Evolutionary conservation across 2,113 vertebrate genomes (phyloP), one percentile per base, ranked within the genome.

Genomic region (Stigmatopora argus): DNA sequence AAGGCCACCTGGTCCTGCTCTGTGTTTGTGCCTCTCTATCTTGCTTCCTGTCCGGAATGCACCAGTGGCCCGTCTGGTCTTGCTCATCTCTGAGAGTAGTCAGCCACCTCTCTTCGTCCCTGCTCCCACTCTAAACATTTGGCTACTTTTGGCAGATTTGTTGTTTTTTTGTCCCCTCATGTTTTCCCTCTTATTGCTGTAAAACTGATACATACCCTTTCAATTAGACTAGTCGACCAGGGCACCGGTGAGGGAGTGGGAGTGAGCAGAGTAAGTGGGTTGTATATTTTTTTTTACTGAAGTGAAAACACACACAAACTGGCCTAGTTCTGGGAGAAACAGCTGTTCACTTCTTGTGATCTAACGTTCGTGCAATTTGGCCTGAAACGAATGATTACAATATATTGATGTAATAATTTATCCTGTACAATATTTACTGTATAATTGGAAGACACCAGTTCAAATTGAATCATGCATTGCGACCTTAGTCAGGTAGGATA

Each of bases 231-330:
- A 58, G 73, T 64, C 60, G 63, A 75, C 69, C 78, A 64, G 72
- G 79, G 68, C 62, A 66, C 81, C 74, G 68, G 73, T 79, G 77
- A 83, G 80, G 78, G 82, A 82, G 84, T 79, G 74, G 78, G 80
- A 74, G 72, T 72, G 76, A 80, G 71, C 74, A 41, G 69, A 81
- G 82, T 87, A 87, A 88, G 86, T 89, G 84, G 76, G 79, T 81
- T 90, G 87, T 89, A 89, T 89, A 88, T 89, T 90, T 89, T 88
- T n/a, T 31, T 89, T 87, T 86, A 87, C 83, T 67, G 55, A 80
- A 87, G 78, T 86, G 82, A 87, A 90, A 88, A 88, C 87, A 87
- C 83, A 87, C 83, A 88, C 81, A 86, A 84, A 79, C 80, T 76
- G 78, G 80, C 70, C 73, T 64, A 72, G 75, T 81, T 79, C 69